phyloP scores from a whole-genome alignment of 2,888 invertebrate species.

The Hyles lineata region DNA sequence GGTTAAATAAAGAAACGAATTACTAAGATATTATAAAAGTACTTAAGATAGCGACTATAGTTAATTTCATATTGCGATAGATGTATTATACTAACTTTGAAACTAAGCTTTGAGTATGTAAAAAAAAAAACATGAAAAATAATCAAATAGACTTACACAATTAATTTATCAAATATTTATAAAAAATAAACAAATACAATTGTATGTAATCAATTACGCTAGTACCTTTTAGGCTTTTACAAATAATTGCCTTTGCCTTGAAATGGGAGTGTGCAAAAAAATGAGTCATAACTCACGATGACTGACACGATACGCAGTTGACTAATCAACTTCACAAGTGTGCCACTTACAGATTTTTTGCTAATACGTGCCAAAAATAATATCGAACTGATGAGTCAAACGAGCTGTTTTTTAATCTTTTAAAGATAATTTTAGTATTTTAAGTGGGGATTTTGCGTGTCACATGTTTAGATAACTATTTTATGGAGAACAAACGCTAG shows the following conservation, averaged over 20 bases:
- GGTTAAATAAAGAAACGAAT: no score
- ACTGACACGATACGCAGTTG: conserved; percentile 25
- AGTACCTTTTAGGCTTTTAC: not conserved
- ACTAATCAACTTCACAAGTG: conserved; percentile 31
- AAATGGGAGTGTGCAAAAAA: conserved; percentile 23
- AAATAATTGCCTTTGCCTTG: not conserved
- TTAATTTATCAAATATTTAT: no score
- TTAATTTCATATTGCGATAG: no score
- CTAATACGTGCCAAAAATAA: conserved; percentile 39
- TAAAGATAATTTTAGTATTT: conserved; percentile 3
- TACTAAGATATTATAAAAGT: no score
- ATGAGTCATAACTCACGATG: conserved; percentile 41
- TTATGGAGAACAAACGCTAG: no score
- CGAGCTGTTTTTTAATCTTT: conserved; percentile 26
- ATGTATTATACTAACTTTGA: no score
- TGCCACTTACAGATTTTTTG: conserved; percentile 31
- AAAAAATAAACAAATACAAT: no score
- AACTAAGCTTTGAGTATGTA: no score
- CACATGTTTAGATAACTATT: not conserved
- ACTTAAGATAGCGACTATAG: no score
- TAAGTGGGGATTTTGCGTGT: not conserved
- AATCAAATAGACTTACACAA: no score
- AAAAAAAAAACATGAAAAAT: no score
- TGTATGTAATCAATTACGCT: no score
- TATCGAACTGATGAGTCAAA: conserved; percentile 31